Conservation (phyloP, 2,113 vertebrate genomes). For the Hiodon tergisus region DNA sequence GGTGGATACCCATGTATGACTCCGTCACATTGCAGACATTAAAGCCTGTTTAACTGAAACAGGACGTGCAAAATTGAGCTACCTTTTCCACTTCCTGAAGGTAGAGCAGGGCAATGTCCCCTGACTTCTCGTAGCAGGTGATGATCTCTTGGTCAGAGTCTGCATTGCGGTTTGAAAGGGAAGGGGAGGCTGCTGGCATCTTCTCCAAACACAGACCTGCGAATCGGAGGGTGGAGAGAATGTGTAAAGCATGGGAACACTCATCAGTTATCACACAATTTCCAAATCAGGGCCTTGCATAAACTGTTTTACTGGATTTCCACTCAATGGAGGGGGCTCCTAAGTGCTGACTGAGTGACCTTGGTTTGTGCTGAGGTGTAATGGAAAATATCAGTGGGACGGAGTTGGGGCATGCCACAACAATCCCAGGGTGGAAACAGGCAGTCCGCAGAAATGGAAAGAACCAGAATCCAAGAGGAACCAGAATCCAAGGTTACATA, state of each 20-base stretch:
- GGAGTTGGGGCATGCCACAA: neutral
- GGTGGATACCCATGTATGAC: too few species aligned
- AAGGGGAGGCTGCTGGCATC: conserved; percentile 74
- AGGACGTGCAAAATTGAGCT: conserved; percentile 28
- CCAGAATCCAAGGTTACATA: neutral
- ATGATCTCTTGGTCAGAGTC: conserved; percentile 87
- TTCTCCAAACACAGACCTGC: conserved; percentile 93
- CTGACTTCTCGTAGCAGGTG: conserved; percentile 93
- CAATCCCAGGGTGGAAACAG: neutral
- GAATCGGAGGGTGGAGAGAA: neutral
- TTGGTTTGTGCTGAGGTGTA: neutral
- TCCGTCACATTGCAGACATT: neutral
- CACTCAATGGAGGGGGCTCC: too few species aligned
- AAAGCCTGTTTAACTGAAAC: neutral
- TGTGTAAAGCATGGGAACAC: neutral
- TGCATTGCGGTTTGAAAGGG: conserved; percentile 62
- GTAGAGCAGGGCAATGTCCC: conserved; percentile 92
- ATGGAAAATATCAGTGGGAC: neutral
- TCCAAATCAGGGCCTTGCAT: too few species aligned
- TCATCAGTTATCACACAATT: neutral
- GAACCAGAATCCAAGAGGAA: conserved; percentile 8
- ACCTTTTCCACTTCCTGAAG: conserved; percentile 97
- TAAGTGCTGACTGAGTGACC: too few species aligned
- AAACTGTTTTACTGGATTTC: too few species aligned
- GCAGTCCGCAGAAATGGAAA: neutral